phyloP scores from a whole-genome alignment of 2,113 vertebrate genomes.

The Coptodon bakossiorum region DNA sequence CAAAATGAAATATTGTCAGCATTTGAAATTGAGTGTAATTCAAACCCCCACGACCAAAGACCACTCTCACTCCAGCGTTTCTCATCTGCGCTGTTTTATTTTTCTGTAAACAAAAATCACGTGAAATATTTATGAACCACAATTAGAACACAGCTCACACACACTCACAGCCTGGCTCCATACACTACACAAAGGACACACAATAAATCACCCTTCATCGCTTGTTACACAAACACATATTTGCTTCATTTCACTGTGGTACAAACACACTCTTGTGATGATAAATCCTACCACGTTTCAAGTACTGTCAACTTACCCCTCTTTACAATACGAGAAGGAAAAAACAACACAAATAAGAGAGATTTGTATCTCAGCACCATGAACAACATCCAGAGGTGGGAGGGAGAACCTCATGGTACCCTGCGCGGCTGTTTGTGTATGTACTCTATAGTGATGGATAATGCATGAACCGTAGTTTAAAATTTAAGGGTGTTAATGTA shows the following conservation, averaged over 20 bases:
- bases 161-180: background rate
- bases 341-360: background rate
- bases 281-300: background rate
- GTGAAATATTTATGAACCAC: background rate
- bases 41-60: background rate
- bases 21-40: background rate
- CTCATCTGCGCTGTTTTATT: background rate
- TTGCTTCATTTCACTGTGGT: background rate
- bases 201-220: background rate
- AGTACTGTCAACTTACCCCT: background rate
- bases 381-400: background rate
- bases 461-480: background rate
- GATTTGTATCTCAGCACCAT: background rate
- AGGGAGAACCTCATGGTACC: background rate
- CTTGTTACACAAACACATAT: background rate
- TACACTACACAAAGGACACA: background rate
- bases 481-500: constrained; percentile 2
- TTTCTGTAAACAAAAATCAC: background rate
- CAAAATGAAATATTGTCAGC: background rate
- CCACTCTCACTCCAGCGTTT: background rate
- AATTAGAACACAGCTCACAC: background rate
- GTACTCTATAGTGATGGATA: background rate
- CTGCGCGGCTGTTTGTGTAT: background rate
- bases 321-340: background rate
- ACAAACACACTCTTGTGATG: background rate